Conservation (phyloP, 2,797 vertebrate species). For the Myripristis murdjan region DNA sequence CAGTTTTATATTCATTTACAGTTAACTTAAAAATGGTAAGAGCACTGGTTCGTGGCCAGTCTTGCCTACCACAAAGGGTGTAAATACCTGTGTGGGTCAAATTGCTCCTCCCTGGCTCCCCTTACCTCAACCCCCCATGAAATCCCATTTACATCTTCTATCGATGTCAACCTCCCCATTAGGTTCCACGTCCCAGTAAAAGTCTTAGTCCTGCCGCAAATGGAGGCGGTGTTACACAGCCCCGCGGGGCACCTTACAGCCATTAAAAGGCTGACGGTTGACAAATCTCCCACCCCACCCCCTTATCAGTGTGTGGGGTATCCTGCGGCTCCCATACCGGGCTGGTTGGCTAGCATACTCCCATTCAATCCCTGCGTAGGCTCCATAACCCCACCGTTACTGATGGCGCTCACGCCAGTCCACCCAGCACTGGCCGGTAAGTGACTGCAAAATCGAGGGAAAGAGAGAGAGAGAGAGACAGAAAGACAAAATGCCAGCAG, state of each 20-base stretch:
- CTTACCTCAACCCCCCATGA: constrained; percentile 53
- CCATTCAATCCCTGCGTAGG: constrained; percentile 92
- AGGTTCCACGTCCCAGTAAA: constrained; percentile 74
- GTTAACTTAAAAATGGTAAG: constrained; percentile 84
- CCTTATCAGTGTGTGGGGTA: constrained; percentile 92
- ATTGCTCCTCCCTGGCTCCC: constrained; percentile 66
- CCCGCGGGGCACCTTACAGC: constrained; percentile 67
- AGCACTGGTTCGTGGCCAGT: constrained; percentile 74
- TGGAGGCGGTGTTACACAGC: constrained; percentile 75
- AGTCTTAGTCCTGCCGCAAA: constrained; percentile 80
- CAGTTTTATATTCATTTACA: constrained; percentile 85
- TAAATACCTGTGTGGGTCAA: constrained; percentile 77
- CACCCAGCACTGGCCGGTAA: constrained; percentile 92
- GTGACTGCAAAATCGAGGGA: constrained; percentile 82
- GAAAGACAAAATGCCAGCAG: constrained; percentile 82
- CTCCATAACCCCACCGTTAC: constrained; percentile 89
- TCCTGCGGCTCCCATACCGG: constrained; percentile 92
- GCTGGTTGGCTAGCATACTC: constrained; percentile 91
- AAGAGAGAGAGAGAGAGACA: constrained; percentile 64
- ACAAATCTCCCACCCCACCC: constrained; percentile 71
- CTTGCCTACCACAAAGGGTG: constrained; percentile 71
- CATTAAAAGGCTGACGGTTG: constrained; percentile 68
- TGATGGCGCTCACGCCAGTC: constrained; percentile 90
- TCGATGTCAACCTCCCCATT: constrained; percentile 64
- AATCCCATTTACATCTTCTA: constrained; percentile 78